phyloP scores from a whole-genome alignment of 1,140 invertebrate species.

The Mamestra configurata region DNA sequence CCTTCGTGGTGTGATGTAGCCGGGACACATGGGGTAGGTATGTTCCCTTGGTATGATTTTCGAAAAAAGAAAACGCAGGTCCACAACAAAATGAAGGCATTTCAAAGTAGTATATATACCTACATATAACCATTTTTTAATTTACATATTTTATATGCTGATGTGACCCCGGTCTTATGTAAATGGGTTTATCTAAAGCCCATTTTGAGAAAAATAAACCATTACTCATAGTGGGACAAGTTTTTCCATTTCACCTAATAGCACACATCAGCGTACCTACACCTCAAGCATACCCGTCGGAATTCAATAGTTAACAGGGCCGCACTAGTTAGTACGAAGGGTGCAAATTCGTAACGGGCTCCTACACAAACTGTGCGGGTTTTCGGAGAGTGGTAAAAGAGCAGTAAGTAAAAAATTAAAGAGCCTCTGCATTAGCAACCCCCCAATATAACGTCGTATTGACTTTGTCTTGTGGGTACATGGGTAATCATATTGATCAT shows the following conservation, averaged over 20 bases:
- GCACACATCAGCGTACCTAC: conserved; percentile 61
- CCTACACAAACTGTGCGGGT: too few species aligned
- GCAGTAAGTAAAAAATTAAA: too few species aligned
- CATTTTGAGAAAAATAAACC: conserved; percentile 60
- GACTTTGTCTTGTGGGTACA: too few species aligned
- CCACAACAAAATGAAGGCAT: conserved; percentile 13
- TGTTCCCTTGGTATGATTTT: too few species aligned
- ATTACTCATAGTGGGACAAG: conserved; percentile 65
- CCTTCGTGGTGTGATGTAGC: too few species aligned
- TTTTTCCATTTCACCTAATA: conserved; percentile 74
- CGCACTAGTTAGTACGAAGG: not conserved
- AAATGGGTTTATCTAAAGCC: conserved; percentile 50
- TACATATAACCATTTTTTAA: conserved; percentile 33
- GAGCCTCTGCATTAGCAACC: too few species aligned
- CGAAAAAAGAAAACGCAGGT: conserved; percentile 5
- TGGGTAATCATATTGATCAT: too few species aligned
- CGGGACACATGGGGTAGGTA: too few species aligned
- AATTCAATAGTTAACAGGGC: conserved; percentile 58
- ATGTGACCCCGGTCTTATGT: conserved; percentile 26
- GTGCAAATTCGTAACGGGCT: not conserved
- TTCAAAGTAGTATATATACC: too few species aligned
- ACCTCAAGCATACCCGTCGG: conserved; percentile 62
- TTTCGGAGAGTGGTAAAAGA: not conserved
- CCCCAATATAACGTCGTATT: too few species aligned
- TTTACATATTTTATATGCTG: conserved; percentile 43